Base-by-base conservation (phyloP, 1,140 invertebrate species). In the Drosophila fuyamai region DNA sequence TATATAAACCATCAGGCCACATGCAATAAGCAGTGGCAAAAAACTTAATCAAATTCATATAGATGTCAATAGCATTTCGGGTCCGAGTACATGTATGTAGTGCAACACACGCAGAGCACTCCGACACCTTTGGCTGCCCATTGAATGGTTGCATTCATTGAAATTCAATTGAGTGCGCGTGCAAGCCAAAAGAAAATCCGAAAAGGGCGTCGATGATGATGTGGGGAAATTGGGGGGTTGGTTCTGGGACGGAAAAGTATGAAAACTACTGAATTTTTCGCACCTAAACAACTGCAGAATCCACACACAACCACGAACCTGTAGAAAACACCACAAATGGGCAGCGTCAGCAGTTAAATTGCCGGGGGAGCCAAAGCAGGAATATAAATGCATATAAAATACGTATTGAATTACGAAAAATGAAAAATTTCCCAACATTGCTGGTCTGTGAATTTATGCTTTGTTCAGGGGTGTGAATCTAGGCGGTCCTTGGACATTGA, bases 91-190 rank as follows among this genome's bases (percentile, higher is more conserved):
- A 18, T 41, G 18, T 9, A 43, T 29, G 47, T 23, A 23, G 23
- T 58, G 1, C 43, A 23, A 68, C 63, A 57, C 62, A 66, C 76
- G 60, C 77, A 81, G 61, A 77, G 47, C 36, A 46, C 67, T 65
- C 56, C 73, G 59, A 82, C 73, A 77, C 73, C 78, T 81, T 81
- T 62, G 44, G 51, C 57, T 56, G 50, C 65, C 73, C 79, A 82
- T 63, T 61, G 74, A 65, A 53, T 60, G 73, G 58, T 36, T 85
- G 63, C 58, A 73, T 80, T 54, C 76, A 80, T 83, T 89, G 80
- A 71, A 89, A 88, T 89, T 89, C 80, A 88, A 88, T 88, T 88
- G 80, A 88, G 62, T 88, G 80, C 76, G 61, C 76, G 71, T 76
- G 76, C 66, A 48, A 66, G 72, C 53, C 67, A 57, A 79, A 73